Evolutionary conservation across 2,113 vertebrate genomes (phyloP), one percentile per base, ranked within the genome.

Genomic region (Rhineura floridana): DNA sequence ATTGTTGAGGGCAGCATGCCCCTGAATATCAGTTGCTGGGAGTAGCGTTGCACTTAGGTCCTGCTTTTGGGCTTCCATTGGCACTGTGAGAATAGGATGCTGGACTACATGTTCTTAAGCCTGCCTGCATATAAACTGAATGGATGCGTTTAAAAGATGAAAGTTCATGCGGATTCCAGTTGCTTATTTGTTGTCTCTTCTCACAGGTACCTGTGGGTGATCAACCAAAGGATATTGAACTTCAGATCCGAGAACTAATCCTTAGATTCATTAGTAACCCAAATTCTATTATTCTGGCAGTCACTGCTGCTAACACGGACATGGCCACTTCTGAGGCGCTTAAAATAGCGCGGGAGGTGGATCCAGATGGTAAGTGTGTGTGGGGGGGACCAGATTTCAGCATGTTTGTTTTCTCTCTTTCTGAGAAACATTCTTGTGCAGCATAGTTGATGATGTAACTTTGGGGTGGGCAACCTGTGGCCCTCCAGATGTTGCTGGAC

Each of bases 271-370:
- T 99, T 96, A 97, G 98, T 88, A 99, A 99, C 91, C 99, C 99
- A 36, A 99, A 99, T 96, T 98, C 98, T 92, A 99, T 99, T 92
- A 99, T 99, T 93, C 95, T 99, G 67, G 98, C 99, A 30, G 99
- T 99, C 90, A 99, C 99, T 2, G 99, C 99, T 77, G 99, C 99
- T 84, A 99, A 99, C 93, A 99, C 99, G 46, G 99, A 99, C 93
- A 99, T 99, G 99, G 99, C 99, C 4, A 99, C 99, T 8, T 99
- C 99, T 1, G 99, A 99, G 95, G 98, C 99, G 0, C 97, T 99
- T 33, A 99, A 99, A 95, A 98, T 99, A 88, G 98, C 99, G 21
- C 97, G 99, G 1, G 99, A 99, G 90, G 98, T 98, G 42, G 99
- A 99, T 95, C 97, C 98, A 69, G 99, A 99, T 92, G 99, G 99